These are phyloP conservation scores for Urosaurus nigricauda DNA, from an alignment of 2,797 vertebrate species.

Conservation along the genomic window DNA sequence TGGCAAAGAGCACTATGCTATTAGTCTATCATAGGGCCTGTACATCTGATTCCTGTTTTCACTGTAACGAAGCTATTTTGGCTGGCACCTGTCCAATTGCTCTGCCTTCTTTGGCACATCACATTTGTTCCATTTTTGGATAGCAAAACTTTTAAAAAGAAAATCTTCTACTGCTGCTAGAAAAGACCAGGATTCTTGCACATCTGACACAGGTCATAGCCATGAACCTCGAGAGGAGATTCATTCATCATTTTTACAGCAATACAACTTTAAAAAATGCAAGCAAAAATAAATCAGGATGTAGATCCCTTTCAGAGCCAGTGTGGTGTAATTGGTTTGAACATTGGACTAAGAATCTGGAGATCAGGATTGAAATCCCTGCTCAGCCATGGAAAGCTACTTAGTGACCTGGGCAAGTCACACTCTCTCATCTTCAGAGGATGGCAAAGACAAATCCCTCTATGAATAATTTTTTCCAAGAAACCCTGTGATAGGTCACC, in stretches of 20 bases:
- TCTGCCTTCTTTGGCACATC: constrained; percentile 55
- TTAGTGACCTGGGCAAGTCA: too few relatives aligned
- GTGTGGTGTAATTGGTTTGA: background rate
- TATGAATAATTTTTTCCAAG: too few relatives aligned
- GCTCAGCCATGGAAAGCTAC: too few relatives aligned
- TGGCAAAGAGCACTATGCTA: constrained; percentile 63
- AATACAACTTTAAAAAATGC: constrained; percentile 23
- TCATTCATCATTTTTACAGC: constrained; percentile 71
- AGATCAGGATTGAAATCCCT: too few relatives aligned
- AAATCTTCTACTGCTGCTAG: constrained; percentile 50
- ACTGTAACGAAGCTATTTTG: constrained; percentile 71
- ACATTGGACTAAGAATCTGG: too few relatives aligned
- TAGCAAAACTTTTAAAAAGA: constrained; percentile 49
- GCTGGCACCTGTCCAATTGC: constrained; percentile 67
- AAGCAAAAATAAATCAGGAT: constrained; percentile 60
- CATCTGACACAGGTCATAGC: constrained; percentile 65
- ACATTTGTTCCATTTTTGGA: constrained; percentile 57
- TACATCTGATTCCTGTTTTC: constrained; percentile 74
- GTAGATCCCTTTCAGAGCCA: constrained; percentile 37
- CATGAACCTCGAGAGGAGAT: constrained; percentile 59
- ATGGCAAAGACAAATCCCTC: too few relatives aligned
- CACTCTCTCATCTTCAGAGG: too few relatives aligned
- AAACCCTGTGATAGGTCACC: too few relatives aligned
- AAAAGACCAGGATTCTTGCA: constrained; percentile 62
- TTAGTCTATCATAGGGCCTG: constrained; percentile 59